Percentiles rank a stretch among this genome's conserved stretches.
These are phyloP conservation scores for Eulemur macaco DNA, from an alignment of 2,113 vertebrate genomes.

Conservation along the genomic window DNA sequence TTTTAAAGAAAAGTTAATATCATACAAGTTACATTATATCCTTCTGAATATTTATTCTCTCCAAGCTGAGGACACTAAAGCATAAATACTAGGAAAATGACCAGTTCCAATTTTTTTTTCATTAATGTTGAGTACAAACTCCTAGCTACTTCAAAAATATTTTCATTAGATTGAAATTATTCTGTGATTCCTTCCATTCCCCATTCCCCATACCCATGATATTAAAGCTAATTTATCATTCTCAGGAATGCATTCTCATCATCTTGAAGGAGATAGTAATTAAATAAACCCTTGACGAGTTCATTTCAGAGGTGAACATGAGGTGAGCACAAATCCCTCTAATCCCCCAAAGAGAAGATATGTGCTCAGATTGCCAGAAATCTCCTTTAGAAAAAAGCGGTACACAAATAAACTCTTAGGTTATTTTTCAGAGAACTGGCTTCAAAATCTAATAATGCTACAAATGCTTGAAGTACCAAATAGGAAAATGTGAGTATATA, in stretches of 20 bases:
- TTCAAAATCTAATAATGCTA: conserved; percentile 50
- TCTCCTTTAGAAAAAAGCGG: neutral
- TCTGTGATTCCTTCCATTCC: conserved; percentile 7
- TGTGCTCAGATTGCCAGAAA: conserved; percentile 15
- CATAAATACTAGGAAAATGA: conserved; percentile 55
- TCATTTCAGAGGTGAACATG: neutral
- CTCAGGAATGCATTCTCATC: conserved; percentile 3
- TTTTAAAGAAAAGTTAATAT: neutral
- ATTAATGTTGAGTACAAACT: conserved; percentile 43
- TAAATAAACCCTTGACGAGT: conserved; percentile 10
- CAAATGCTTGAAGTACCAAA: conserved; percentile 47
- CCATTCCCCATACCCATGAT: neutral
- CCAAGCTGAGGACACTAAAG: conserved; percentile 34
- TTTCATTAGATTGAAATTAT: conserved; percentile 64
- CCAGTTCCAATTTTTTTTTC: conserved; percentile 1
- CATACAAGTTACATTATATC: neutral
- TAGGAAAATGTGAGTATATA: conserved; percentile 7
- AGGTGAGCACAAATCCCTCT: neutral
- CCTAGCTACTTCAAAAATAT: conserved; percentile 61
- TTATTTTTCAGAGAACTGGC: conserved; percentile 43
- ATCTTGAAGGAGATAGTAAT: neutral
- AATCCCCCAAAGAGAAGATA: neutral
- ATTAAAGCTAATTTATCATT: conserved; percentile 45
- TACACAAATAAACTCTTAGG: neutral
- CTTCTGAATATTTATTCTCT: conserved; percentile 17